phyloP scores from a whole-genome alignment of 30 jellyfish, hydroid and myxozoan species.

The Aurelia aurita complex sp. Pacific region DNA sequence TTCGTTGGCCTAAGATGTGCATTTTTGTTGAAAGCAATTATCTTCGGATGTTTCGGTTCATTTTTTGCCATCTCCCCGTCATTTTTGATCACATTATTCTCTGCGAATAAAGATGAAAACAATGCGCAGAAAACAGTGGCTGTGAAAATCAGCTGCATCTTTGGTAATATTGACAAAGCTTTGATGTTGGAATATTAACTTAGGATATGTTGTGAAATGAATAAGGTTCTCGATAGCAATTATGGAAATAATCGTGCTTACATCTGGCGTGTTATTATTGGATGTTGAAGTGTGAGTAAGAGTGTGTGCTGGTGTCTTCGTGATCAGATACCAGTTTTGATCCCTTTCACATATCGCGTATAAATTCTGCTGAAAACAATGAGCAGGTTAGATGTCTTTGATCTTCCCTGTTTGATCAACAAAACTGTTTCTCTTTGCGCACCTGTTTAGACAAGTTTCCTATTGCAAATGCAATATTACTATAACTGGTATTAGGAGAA shows the following conservation, averaged over 20 bases:
- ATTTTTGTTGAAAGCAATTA: conserved; percentile 47
- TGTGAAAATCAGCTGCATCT: no score
- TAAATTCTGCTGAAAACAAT: neutral
- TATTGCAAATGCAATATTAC: no score
- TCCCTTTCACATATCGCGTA: neutral
- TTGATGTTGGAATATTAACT: no score
- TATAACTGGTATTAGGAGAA: no score
- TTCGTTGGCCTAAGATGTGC: conserved; percentile 91
- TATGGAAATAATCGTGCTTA: no score
- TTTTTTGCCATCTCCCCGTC: neutral
- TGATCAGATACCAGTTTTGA: conserved; percentile 16
- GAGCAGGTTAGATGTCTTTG: neutral
- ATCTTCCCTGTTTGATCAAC: conserved; percentile 1
- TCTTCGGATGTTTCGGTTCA: conserved; percentile 72
- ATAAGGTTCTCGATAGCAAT: no score
- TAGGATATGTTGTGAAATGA: no score
- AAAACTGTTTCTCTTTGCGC: conserved; percentile 5
- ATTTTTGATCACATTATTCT: no score
- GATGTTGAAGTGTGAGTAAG: neutral
- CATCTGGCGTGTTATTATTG: conserved; percentile 38
- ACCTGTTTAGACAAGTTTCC: conserved; percentile 8
- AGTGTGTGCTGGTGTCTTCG: neutral
- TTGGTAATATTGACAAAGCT: no score
- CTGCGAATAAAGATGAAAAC: no score
- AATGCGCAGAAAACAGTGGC: no score